A percentile compares a stretch with the other conserved stretches of the same genome.
Evolutionary conservation across 2,888 invertebrate genomes (phyloP).

Genomic region (Tholera decimalis): DNA sequence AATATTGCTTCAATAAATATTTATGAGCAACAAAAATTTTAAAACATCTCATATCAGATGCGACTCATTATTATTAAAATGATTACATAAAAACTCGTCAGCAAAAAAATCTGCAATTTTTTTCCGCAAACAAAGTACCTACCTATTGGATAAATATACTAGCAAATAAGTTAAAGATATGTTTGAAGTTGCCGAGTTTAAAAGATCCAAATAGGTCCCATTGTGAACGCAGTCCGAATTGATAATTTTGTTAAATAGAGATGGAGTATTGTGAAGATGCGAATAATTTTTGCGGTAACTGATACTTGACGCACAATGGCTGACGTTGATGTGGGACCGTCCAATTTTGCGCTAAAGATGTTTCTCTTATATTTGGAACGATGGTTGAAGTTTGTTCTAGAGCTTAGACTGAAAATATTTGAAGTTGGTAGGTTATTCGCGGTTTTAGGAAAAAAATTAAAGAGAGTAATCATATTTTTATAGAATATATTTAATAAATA

Average conservation of each 20-base stretch:
- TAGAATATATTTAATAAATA: too few relatives aligned
- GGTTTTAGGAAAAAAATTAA: neutral
- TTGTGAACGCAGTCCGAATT: constrained; percentile 69
- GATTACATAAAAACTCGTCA: neutral
- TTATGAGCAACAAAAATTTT: constrained; percentile 19
- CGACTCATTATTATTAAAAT: neutral
- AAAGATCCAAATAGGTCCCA: constrained; percentile 67
- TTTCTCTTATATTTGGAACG: constrained; percentile 18
- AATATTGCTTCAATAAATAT: constrained; percentile 24
- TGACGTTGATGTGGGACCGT: constrained; percentile 84
- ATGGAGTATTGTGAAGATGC: constrained; percentile 81
- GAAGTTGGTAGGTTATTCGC: neutral
- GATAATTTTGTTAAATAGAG: constrained; percentile 90
- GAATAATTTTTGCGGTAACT: constrained; percentile 90
- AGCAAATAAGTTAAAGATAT: constrained; percentile 45
- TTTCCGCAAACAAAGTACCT: neutral
- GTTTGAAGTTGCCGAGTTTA: constrained; percentile 78
- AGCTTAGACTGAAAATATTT: constrained; percentile 10
- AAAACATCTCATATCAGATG: neutral
- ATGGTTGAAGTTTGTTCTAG: constrained; percentile 33
- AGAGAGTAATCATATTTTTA: neutral
- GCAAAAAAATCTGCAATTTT: neutral
- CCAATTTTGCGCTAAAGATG: constrained; percentile 69
- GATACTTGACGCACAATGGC: constrained; percentile 86
- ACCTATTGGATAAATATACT: constrained; percentile 45